phyloP scores from a whole-genome alignment of 2,113 vertebrate genomes.

The Corydoras sp. region DNA sequence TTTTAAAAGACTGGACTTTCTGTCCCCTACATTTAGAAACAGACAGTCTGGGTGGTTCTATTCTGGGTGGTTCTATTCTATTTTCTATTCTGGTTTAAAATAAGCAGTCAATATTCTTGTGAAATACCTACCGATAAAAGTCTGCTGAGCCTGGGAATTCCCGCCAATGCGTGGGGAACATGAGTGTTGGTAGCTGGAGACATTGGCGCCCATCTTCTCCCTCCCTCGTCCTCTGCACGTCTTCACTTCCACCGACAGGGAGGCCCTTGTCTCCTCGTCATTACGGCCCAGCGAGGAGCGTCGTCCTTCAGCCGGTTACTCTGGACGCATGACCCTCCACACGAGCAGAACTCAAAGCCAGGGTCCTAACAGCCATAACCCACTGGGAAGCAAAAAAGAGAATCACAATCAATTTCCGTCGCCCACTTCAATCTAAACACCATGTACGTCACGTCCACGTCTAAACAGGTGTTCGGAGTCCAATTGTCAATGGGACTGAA shows the following conservation, averaged over 20 bases:
- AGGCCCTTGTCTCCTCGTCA: constrained; percentile 61
- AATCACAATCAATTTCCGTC: background rate
- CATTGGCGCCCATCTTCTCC: constrained; percentile 90
- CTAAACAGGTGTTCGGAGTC: background rate
- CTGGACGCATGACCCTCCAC: background rate
- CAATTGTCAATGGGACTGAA: background rate
- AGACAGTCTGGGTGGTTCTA: too few species aligned
- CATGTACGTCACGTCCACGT: background rate
- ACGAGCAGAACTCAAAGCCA: background rate
- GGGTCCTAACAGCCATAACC: constrained; percentile 15
- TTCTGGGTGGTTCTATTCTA: too few species aligned
- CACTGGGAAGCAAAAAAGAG: background rate
- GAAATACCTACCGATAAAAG: constrained; percentile 85
- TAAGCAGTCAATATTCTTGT: too few species aligned
- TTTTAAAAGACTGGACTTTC: too few species aligned
- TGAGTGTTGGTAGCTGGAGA: constrained; percentile 96
- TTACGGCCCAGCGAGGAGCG: constrained; percentile 69
- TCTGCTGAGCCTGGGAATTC: constrained; percentile 89
- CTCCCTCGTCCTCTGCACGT: constrained; percentile 59
- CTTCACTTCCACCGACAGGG: constrained; percentile 35
- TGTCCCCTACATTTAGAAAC: too few species aligned
- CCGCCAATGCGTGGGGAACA: constrained; percentile 94
- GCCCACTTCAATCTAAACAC: background rate
- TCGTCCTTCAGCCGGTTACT: constrained; percentile 14
- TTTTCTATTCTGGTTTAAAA: too few species aligned